These are phyloP conservation scores for Leptocoma aspasia DNA, from an alignment of 2,113 vertebrate species.

Conservation along the genomic window DNA sequence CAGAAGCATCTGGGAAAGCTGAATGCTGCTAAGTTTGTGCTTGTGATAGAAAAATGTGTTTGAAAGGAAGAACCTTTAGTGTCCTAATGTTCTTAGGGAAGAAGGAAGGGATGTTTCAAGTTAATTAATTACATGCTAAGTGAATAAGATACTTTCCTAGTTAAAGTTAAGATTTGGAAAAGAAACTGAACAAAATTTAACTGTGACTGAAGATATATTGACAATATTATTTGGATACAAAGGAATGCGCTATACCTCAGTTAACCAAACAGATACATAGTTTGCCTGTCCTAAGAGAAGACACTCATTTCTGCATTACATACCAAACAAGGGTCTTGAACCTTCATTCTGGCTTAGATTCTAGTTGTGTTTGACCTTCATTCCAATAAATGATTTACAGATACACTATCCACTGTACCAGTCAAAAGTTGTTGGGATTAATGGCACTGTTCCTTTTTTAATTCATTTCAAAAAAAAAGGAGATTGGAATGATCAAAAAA, in stretches of 20 bases:
- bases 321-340: not conserved
- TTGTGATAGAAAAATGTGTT: not conserved
- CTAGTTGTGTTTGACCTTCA: not conserved
- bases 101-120: not conserved
- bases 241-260: not conserved
- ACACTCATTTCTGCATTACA: not conserved
- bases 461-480: not conserved
- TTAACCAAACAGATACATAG: not conserved
- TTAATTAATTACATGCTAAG: conserved; percentile 43
- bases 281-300: not conserved
- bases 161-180: not conserved
- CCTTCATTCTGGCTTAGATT: not conserved
- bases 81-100: not conserved
- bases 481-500: not conserved
- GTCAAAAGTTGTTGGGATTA: not conserved
- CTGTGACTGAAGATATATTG: not conserved
- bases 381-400: not conserved
- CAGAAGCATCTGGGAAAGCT: not conserved
- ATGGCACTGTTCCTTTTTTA: not conserved
- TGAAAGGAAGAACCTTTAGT: not conserved
- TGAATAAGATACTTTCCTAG: not conserved
- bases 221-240: not conserved
- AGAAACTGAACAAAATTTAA: not conserved
- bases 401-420: not conserved
- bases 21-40: not conserved